Conservation (phyloP, 2,113 vertebrate genomes). For the Crypturellus undulatus region DNA sequence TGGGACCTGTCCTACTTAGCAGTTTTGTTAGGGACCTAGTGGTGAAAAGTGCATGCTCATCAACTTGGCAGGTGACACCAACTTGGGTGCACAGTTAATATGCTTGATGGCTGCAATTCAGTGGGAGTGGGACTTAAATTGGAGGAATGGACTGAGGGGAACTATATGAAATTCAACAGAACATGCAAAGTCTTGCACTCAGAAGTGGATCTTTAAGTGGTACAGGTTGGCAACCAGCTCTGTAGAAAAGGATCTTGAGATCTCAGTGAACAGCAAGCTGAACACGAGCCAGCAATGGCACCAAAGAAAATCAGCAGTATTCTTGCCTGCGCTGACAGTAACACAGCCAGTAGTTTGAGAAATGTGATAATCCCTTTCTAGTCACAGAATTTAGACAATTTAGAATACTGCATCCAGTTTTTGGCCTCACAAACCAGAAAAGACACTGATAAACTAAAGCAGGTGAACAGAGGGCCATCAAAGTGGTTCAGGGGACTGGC, state of each 20-base stretch:
- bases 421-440: slow-evolving; percentile 7
- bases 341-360: slow-evolving; percentile 55
- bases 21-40: neutral
- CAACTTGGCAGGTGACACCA: neutral
- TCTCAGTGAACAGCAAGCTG: slow-evolving; percentile 28
- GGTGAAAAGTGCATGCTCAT: neutral
- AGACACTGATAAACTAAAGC: slow-evolving; percentile 39
- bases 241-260: neutral
- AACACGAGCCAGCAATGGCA: slow-evolving; percentile 36
- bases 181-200: neutral
- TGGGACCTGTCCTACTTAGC: neutral
- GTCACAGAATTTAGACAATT: neutral
- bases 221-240: neutral
- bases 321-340: slow-evolving; percentile 52
- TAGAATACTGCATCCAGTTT: slow-evolving; percentile 42
- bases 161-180: slow-evolving; percentile 18
- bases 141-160: neutral
- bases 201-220: neutral
- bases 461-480: slow-evolving; percentile 36
- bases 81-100: neutral
- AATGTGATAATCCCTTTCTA: slow-evolving; percentile 60
- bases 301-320: slow-evolving; percentile 36
- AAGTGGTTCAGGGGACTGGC: neutral
- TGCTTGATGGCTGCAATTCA: neutral
- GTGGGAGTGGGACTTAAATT: neutral